Evolutionary conservation across 2,888 invertebrate genomes (phyloP), one percentile per base, ranked within the genome.

Genomic region (Ligdia adustata): DNA sequence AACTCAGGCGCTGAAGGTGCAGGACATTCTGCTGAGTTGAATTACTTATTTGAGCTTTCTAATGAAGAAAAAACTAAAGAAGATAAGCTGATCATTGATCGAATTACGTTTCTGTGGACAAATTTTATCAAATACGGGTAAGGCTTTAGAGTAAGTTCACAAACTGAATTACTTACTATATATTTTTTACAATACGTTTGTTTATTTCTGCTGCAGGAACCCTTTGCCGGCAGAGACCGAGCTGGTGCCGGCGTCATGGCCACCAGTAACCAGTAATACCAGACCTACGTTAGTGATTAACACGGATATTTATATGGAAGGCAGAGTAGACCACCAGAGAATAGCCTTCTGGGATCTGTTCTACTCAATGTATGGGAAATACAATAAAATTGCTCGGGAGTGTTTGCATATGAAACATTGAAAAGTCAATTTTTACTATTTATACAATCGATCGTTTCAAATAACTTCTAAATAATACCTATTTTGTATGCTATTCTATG

Each of bases 341-440:
- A 83, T 85, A 79, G 80, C 87, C 0, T 89, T 84, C 55, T 89
- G 90, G 90, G 85, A 89, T 38, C 72, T 89, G 1, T 89, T 89
- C 52, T 82, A 84, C 44, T 65, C 69, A 4, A 57, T 72, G 12
- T 88, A 87, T 24, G 86, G 79, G 3, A 73, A 62, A 49, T 70
- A 75, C 31, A 80, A 74, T 43, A 79, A 72, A 40, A 64, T 83
- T 14, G 55, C 62, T 5, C 57, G 79, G 31, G 62, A 71, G 4
- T 83, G 85, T 46, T 53, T 46, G 4, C 42, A 42, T 32, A 40
- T 52, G 34, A 42, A 41, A 11, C 51, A 41, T 20, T 37, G 18
- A 33, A 1, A 26, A 24, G 6, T 24, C n/a, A n/a, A n/a, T n/a
- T n/a, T n/a, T n/a, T n/a, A n/a, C n/a, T n/a, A n/a, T n/a, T n/a